Percentiles rank a stretch among this genome's conserved stretches.
Conservation (phyloP, 2,888 invertebrate genomes). For the Sthenelais limicola region DNA sequence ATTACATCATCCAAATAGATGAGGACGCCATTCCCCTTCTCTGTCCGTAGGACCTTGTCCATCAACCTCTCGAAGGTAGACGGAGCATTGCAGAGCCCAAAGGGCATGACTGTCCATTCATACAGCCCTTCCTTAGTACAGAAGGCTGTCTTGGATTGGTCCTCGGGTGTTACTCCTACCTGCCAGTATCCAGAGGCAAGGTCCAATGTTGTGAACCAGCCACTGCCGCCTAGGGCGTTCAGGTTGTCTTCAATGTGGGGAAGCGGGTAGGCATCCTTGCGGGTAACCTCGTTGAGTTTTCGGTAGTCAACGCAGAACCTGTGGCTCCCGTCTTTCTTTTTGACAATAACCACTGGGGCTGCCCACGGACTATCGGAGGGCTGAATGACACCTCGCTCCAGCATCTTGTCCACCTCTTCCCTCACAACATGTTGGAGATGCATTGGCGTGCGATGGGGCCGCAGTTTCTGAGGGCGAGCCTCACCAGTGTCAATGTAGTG, state of each 20-base stretch:
- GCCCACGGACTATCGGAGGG: not conserved
- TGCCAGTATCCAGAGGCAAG: conserved; percentile 52
- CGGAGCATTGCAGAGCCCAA: conserved; percentile 53
- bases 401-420: not conserved
- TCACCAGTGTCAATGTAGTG: not conserved
- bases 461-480: not conserved
- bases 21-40: conserved; percentile 46
- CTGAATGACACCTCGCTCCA: not conserved
- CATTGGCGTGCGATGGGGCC: not conserved
- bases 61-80: conserved; percentile 54
- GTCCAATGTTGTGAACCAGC: not conserved
- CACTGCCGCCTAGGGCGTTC: not conserved
- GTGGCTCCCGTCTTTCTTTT: conserved; percentile 11
- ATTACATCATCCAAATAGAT: conserved; percentile 54
- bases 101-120: conserved; percentile 50
- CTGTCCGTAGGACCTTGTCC: conserved; percentile 46
- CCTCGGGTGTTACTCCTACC: conserved; percentile 48
- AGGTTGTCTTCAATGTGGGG: conserved; percentile 3
- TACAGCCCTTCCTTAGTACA: conserved; percentile 46
- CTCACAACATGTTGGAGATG: not conserved
- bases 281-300: not conserved
- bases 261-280: conserved; percentile 9
- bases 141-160: conserved; percentile 54
- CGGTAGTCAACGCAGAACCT: conserved; percentile 13
- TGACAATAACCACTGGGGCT: not conserved